Conservation (phyloP, 1,140 invertebrate genomes). For the Neodiprion fabricii region DNA sequence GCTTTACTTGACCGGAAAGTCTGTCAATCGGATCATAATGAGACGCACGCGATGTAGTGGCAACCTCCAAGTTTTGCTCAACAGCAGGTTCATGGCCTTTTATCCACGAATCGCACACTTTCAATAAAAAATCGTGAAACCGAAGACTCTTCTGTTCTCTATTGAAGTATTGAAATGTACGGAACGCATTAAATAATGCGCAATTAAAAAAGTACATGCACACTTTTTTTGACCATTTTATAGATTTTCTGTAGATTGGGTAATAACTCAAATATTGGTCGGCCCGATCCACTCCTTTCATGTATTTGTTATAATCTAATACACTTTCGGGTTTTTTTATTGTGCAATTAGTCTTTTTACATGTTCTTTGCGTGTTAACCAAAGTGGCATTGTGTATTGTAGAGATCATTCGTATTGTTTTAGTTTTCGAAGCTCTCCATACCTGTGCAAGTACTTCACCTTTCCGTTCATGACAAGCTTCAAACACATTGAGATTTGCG, state of each 20-base stretch:
- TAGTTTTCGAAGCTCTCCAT: conserved; percentile 18
- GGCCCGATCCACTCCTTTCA: conserved; percentile 27
- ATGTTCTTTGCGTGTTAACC: conserved; percentile 21
- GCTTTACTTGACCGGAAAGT: conserved; percentile 6
- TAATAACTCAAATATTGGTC: conserved; percentile 26
- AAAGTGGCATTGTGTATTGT: conserved; percentile 25
- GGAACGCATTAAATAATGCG: conserved; percentile 24
- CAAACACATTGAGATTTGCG: conserved; percentile 20
- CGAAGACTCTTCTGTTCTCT: conserved; percentile 13
- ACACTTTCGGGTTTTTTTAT: conserved; percentile 24
- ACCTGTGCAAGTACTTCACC: conserved; percentile 17
- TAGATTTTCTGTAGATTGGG: conserved; percentile 18
- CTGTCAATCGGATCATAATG: conserved; percentile 2
- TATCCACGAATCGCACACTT: conserved; percentile 20
- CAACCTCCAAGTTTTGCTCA: conserved; percentile 21
- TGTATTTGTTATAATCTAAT: conserved; percentile 27
- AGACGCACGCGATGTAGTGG: conserved; percentile 18
- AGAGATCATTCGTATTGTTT: conserved; percentile 21
- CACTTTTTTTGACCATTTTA: conserved; percentile 26
- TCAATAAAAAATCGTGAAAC: conserved; percentile 25
- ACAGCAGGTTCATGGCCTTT: conserved; percentile 18
- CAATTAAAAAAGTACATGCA: conserved; percentile 21
- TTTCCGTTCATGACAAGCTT: conserved; percentile 10
- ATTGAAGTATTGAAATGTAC: conserved; percentile 19
- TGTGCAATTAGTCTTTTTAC: conserved; percentile 18